These are phyloP conservation scores for Anisognathus igniventris DNA, from an alignment of 2,797 vertebrate species.

Conservation along the genomic window DNA sequence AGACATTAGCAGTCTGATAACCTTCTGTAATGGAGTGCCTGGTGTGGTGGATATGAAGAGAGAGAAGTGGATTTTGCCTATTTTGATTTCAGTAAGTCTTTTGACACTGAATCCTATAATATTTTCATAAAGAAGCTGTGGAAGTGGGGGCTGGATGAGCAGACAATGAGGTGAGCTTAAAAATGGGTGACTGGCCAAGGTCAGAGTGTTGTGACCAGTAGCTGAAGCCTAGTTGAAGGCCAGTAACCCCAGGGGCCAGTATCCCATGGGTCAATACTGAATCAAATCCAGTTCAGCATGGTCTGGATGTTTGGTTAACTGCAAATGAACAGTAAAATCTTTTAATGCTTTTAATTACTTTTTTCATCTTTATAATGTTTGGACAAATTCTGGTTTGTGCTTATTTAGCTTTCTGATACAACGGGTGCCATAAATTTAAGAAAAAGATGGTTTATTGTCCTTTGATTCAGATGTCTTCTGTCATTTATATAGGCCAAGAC, in stretches of 20 bases:
- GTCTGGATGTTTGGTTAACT: background rate
- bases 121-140: background rate
- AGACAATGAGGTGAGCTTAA: background rate
- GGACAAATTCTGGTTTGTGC: background rate
- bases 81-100: background rate
- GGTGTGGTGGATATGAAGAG: background rate
- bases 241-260: background rate
- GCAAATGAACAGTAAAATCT: background rate
- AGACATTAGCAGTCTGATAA: background rate
- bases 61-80: background rate
- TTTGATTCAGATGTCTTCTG: conserved; percentile 46
- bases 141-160: background rate
- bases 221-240: background rate
- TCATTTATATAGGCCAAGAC: conserved; percentile 30
- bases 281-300: background rate
- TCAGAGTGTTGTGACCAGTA: background rate
- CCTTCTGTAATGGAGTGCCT: background rate
- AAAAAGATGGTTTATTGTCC: conserved; percentile 1
- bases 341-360: background rate
- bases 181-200: background rate
- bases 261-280: background rate
- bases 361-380: conserved; percentile 1
- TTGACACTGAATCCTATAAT: background rate
- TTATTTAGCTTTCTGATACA: conserved; percentile 36
- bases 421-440: background rate